Evolutionary conservation across 2,113 vertebrate species (phyloP), one percentile per base, ranked within the genome.

Genomic region (Callospermophilus lateralis): DNA sequence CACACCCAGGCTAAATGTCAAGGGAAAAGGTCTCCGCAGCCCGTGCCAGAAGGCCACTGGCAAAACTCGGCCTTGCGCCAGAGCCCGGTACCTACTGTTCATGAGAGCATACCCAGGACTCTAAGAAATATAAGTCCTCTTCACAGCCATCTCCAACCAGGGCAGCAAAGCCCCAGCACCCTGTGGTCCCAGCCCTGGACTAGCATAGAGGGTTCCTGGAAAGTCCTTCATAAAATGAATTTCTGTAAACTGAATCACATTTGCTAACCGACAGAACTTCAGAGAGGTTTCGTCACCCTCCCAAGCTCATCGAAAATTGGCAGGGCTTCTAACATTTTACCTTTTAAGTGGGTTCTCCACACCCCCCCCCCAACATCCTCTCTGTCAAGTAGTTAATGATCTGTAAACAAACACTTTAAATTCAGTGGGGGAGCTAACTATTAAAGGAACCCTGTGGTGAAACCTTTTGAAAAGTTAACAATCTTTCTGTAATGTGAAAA

Each of bases 371-470:
- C 89, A 96, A 91, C 81, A 93, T 74, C 96, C 89, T 96, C 95
- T 90, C 92, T 45, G 87, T 97, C 97, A 97, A 97, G 97, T 88
- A 98, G 93, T 93, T 98, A 98, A 97, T 95, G 97, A 97, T 98
- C 97, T 98, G 96, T 98, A 98, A 98, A 98, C 92, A 98, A 98
- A 98, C 98, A 98, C 97, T 98, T 98, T 92, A 97, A 92, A 95
- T 98, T 96, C 97, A 97, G 96, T 97, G 77, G 97, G 97, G 95
- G 95, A 97, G 96, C 96, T 97, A 95, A 97, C 94, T 88, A 97
- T 97, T 95, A 95, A 98, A 97, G 97, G 83, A 97, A 92, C 86
- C 97, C 97, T 90, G 95, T 90, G 73, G 97, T 15, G 97, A 97
- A 97, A 94, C 97, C 95, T 98, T 97, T 93, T 81, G 97, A 97